Base-by-base conservation (phyloP, 2,888 invertebrate species). In the Deroplatys truncata region DNA sequence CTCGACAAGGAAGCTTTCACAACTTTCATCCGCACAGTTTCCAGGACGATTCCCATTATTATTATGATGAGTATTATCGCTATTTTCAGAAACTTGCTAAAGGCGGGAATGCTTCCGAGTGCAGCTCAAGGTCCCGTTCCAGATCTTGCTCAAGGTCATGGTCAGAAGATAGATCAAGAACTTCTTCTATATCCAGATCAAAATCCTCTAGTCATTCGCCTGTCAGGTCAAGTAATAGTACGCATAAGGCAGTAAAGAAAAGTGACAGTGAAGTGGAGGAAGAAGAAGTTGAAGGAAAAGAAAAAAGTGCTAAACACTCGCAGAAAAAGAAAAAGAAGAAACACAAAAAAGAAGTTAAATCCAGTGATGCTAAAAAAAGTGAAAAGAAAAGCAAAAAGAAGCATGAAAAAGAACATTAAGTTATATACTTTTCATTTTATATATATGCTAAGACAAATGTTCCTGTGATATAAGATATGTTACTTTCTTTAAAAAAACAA, bases 41-140 rank as follows among this genome's bases (percentile, higher is more conserved):
- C 16, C n/a, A 82, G n/a, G 31, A 28, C 10, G 87, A 83, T 10
- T 25, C 72, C 10, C 13, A 20, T 0, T 72, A 85, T 82, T 91
- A 86, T 86, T 88, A 90, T 72, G 84, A 88, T 83, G 93, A 94
- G 91, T 94, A 94, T 91, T 93, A 94, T 91, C 95, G 95, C 91
- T 96, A 96, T 90, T 96, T 96, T 91, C 95, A 95, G 88, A 95
- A 94, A 91, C 93, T 96, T 82, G 94, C 95, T 0, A 94, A 95
- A 85, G 94, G 95, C 84, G 95, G 95, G 88, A 93, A 94, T 31
- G 95, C 94, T 31, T 90, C 90, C 84, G 84, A 89, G 85, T 89
- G 86, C 8, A 86, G 88, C 88, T 88, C 89, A 85, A 90, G 92
- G 92, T 89, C 93, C 91, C 43, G 91, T 84, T 91, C 90, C 56